phyloP scores from a whole-genome alignment of 2,113 vertebrate genomes.

The Amblyornis subalaris region DNA sequence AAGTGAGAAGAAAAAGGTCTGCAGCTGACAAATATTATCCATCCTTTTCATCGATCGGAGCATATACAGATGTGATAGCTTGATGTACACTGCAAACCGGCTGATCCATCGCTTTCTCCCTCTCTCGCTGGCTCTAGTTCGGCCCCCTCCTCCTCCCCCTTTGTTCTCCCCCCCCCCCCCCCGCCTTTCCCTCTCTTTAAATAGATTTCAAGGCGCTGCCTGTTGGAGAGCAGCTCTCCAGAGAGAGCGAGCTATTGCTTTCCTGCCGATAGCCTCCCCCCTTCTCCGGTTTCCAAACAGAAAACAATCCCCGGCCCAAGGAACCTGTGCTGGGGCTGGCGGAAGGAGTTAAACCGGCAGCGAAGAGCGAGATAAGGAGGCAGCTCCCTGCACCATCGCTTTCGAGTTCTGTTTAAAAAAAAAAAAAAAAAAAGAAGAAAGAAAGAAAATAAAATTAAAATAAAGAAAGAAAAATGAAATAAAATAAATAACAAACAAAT shows the following conservation, averaged over 20 bases:
- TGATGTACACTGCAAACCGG: slow-evolving; percentile 70
- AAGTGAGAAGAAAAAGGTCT: slow-evolving; percentile 72
- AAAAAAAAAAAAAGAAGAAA: neutral
- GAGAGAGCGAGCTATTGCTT: slow-evolving; percentile 63
- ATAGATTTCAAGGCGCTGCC: slow-evolving; percentile 80
- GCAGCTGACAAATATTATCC: slow-evolving; percentile 79
- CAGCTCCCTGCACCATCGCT: neutral
- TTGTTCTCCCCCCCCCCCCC: slow-evolving; percentile 50
- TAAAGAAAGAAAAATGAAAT: neutral
- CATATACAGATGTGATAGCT: slow-evolving; percentile 79
- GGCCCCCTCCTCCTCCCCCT: neutral
- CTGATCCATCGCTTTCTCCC: slow-evolving; percentile 68
- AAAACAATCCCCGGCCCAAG: slow-evolving; percentile 46
- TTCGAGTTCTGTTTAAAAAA: neutral
- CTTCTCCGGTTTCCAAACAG: slow-evolving; percentile 66
- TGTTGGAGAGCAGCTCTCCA: slow-evolving; percentile 77
- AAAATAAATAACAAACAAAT: neutral
- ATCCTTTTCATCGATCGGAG: slow-evolving; percentile 77
- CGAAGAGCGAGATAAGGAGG: neutral
- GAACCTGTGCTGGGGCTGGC: slow-evolving; percentile 43
- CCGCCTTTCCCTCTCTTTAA: slow-evolving; percentile 74
- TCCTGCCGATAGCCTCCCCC: slow-evolving; percentile 63
- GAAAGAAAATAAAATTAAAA: neutral
- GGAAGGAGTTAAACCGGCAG: slow-evolving; percentile 36
- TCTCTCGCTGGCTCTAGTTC: slow-evolving; percentile 44